Conservation (phyloP, 2,797 vertebrate species). For the Characodon lateralis region DNA sequence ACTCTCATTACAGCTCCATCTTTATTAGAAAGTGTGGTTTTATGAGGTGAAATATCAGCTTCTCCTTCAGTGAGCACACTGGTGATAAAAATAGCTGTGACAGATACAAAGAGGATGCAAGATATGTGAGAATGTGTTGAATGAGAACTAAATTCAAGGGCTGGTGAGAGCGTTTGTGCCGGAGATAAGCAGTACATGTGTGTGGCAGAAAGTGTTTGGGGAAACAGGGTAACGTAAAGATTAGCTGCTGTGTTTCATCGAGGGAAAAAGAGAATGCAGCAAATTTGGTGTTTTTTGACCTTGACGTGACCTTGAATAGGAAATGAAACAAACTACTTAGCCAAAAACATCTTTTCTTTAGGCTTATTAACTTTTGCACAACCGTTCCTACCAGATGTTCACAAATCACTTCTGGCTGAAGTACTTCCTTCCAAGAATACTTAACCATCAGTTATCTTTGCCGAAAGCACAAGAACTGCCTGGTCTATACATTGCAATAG, state of each 20-base stretch:
- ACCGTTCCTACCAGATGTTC: conserved; percentile 37
- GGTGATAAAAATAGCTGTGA: conserved; percentile 66
- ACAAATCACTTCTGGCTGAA: conserved; percentile 9
- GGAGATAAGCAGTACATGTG: conserved; percentile 57
- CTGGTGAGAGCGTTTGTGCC: conserved; percentile 43
- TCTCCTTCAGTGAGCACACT: conserved; percentile 44
- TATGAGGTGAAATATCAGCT: conserved; percentile 26
- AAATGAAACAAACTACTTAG: conserved; percentile 39
- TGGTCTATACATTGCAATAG: conserved; percentile 1
- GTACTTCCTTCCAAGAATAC: conserved; percentile 16
- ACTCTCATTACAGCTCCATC: neutral
- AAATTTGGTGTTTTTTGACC: conserved; percentile 39
- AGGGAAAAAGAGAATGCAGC: conserved; percentile 16
- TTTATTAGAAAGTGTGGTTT: neutral
- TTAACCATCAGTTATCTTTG: conserved; percentile 42
- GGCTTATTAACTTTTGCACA: conserved; percentile 14
- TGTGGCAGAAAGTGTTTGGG: conserved; percentile 53
- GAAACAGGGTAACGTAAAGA: conserved; percentile 9
- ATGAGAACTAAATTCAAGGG: conserved; percentile 40
- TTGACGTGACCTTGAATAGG: conserved; percentile 41
- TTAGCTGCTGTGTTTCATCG: conserved; percentile 49
- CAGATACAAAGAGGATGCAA: conserved; percentile 56
- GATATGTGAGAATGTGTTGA: conserved; percentile 59
- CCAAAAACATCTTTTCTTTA: conserved; percentile 49
- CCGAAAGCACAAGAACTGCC: conserved; percentile 28